Evolutionary conservation across 2,113 vertebrate species (phyloP).

Genomic region (Pygoscelis antarcticus): DNA sequence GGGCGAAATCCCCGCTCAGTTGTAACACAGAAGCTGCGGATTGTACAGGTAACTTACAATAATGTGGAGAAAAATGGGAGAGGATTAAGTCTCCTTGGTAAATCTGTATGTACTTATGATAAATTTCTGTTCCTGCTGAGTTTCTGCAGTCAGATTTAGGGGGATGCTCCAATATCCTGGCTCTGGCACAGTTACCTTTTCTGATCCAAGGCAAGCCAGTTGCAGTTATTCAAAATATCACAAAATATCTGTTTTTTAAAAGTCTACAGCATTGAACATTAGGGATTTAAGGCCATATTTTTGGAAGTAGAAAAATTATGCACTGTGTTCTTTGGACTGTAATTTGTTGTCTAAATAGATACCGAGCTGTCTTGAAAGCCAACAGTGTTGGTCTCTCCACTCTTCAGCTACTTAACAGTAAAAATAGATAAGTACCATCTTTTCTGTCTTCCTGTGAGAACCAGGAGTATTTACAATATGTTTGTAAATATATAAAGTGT

Average conservation of each 20-base stretch:
- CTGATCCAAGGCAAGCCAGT: background rate
- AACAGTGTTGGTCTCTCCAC: background rate
- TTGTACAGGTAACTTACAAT: background rate
- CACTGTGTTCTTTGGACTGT: background rate
- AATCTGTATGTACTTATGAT: background rate
- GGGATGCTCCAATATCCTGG: background rate
- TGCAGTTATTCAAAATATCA: background rate
- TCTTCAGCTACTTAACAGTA: background rate
- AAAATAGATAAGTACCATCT: background rate
- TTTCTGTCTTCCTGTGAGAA: background rate
- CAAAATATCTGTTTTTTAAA: background rate
- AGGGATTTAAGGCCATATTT: background rate
- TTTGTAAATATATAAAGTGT: background rate
- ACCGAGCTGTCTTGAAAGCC: background rate
- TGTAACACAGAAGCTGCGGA: background rate
- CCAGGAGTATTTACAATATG: background rate
- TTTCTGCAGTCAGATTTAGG: background rate
- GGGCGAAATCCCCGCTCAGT: background rate
- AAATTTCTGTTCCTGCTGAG: background rate
- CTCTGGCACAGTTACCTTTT: background rate
- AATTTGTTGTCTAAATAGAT: background rate
- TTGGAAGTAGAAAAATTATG: background rate
- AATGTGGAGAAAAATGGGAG: background rate
- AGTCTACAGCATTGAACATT: background rate
- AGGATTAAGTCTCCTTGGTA: background rate